Conservation (phyloP, 2,888 invertebrate genomes). For the Limnephilus marmoratus region DNA sequence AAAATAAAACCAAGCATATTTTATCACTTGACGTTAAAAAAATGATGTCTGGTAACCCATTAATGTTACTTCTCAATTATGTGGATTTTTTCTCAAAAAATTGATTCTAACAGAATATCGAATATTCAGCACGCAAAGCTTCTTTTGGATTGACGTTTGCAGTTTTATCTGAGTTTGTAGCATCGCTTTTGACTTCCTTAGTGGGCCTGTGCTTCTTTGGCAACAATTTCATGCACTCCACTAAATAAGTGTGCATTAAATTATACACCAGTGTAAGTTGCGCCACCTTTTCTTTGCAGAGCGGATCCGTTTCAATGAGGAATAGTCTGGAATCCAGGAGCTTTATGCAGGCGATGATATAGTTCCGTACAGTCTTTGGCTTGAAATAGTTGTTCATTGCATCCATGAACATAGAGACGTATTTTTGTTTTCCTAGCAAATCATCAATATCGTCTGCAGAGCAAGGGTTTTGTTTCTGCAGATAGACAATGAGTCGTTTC, state of each 20-base stretch:
- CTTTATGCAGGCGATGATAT: slow-evolving; percentile 76
- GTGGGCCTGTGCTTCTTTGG: slow-evolving; percentile 62
- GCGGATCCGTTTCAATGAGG: slow-evolving; percentile 75
- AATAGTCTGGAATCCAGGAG: slow-evolving; percentile 75
- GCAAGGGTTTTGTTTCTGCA: slow-evolving; percentile 76
- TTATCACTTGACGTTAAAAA: background rate
- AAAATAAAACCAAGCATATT: background rate
- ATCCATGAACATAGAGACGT: slow-evolving; percentile 75
- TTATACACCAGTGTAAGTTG: slow-evolving; percentile 76
- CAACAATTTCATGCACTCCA: slow-evolving; percentile 70
- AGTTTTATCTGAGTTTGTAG: background rate
- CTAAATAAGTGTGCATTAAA: slow-evolving; percentile 73
- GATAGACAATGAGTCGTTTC: slow-evolving; percentile 74
- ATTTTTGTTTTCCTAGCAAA: slow-evolving; percentile 74
- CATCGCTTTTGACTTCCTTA: slow-evolving; percentile 44
- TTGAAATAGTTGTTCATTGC: slow-evolving; percentile 75
- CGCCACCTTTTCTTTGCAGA: slow-evolving; percentile 76
- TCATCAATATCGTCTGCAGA: slow-evolving; percentile 76
- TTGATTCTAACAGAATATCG: slow-evolving; percentile 17
- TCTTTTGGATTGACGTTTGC: slow-evolving; percentile 44
- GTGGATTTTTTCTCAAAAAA: background rate
- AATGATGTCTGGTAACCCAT: background rate
- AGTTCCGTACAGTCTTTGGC: slow-evolving; percentile 75
- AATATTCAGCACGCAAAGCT: slow-evolving; percentile 41
- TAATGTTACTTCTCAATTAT: background rate